Evolutionary conservation across 2,888 invertebrate species (phyloP), one percentile per base, ranked within the genome.

Genomic region (Sicus ferrugineus): DNA sequence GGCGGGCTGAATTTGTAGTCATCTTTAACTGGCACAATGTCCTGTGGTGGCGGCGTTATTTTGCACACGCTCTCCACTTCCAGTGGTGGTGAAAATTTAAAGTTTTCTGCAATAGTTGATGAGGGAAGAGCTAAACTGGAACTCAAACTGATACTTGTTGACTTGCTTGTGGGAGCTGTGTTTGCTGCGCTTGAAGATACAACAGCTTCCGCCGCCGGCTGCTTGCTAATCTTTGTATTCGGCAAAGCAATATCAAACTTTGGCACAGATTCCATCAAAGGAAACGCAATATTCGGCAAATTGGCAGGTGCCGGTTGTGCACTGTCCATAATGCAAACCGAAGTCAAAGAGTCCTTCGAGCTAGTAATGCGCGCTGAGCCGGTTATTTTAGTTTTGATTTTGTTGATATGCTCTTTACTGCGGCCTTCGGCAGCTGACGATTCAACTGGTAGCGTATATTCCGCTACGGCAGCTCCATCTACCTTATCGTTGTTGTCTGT

Each of bases 1-100:
- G 90, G 90, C 67, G 87, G 86, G 74, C 89, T 89, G 76, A 90
- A 90, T 74, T 87, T 88, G 71, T 88, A 89, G 74, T 87, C 87
- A 7, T 69, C 50, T 73, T 88, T 88, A 21, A 86, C 85, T 3
- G 88, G 85, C 68, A 84, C 81, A 48, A 87, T 78, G 71, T 84
- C 84, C 59, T 86, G 86, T 3, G 83, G 75, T 48, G 84, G 80
- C 63, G 72, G 30, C 11, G n/a, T n/a, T n/a, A n/a, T n/a, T n/a
- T n/a, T 42, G 21, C 46, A 34, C 23, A 87, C 77, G 34, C 86
- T 84, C 28, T 59, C 64, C 31, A 75, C 38, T 68, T 70, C 50
- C 9, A 88, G 78, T 0, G 90, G 89, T 70, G 86, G 85, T 19
- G 88, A 85, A 78, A 88, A 88, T 69, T 78, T 83, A 74, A 83